These are phyloP conservation scores for Temnothorax unifasciatus DNA, from an alignment of 2,888 invertebrate genomes.

Conservation along the genomic window DNA sequence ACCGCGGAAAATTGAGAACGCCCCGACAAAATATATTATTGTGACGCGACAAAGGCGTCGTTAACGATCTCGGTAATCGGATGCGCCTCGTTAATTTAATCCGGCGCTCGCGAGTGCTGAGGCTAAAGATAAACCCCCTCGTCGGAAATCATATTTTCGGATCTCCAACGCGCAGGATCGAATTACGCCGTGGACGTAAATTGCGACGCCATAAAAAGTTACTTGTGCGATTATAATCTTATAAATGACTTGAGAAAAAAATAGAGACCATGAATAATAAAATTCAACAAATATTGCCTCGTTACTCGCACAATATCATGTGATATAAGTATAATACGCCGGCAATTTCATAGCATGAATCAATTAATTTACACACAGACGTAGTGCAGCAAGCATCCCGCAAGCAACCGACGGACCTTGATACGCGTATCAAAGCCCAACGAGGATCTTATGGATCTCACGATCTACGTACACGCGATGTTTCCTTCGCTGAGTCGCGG, in stretches of 20 bases:
- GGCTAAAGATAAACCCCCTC: background rate
- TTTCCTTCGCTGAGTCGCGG: constrained; percentile 15
- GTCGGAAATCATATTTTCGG: background rate
- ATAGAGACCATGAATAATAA: background rate
- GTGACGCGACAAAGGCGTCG: constrained; percentile 42
- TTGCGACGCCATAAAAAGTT: background rate
- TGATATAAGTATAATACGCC: background rate
- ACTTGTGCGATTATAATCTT: background rate
- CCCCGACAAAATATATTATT: constrained; percentile 45
- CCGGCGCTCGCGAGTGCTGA: background rate
- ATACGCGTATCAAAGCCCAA: constrained; percentile 9
- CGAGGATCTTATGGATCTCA: constrained; percentile 14
- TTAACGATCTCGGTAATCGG: constrained; percentile 35
- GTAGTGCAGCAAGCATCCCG: background rate
- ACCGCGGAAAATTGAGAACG: constrained; percentile 37
- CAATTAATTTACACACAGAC: background rate
- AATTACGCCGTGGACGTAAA: background rate
- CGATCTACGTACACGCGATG: constrained; percentile 35
- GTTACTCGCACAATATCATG: background rate
- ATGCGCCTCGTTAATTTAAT: constrained; percentile 15
- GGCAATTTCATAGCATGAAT: background rate
- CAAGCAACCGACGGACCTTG: background rate
- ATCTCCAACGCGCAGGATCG: background rate
- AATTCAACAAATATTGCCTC: background rate
- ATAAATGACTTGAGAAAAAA: background rate